phyloP scores from a whole-genome alignment of 2,113 vertebrate genomes.

The Corydoras sp. region DNA sequence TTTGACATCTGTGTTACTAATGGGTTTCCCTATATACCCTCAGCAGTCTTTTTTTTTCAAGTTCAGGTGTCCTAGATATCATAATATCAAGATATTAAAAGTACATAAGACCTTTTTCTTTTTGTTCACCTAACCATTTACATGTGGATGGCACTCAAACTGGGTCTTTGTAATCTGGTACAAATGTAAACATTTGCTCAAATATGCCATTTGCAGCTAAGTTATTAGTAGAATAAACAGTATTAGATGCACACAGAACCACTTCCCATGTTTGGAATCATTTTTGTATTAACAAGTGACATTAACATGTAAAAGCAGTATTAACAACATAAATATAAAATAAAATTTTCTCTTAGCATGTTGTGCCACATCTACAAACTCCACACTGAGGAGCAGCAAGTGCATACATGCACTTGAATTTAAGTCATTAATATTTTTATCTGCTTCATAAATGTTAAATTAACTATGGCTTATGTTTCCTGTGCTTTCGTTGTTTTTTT shows the following conservation, averaged over 20 bases:
- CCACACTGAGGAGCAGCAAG: not conserved
- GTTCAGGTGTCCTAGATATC: not conserved
- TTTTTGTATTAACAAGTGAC: not conserved
- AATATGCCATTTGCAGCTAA: not conserved
- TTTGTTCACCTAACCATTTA: no score
- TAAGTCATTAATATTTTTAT: not conserved
- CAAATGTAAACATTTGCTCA: not conserved
- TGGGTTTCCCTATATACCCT: slow-evolving; percentile 6
- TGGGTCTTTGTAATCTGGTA: no score
- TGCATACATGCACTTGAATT: not conserved
- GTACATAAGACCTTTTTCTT: no score
- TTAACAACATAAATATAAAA: no score
- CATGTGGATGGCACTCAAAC: no score
- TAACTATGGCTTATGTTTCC: no score
- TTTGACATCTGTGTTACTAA: slow-evolving; percentile 11
- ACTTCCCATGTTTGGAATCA: not conserved
- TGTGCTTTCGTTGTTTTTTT: no score
- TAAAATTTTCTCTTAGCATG: not conserved
- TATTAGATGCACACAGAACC: not conserved
- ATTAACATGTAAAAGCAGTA: no score
- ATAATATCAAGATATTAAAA: not conserved
- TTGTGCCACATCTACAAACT: not conserved
- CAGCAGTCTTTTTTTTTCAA: not conserved
- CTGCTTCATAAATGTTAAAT: not conserved
- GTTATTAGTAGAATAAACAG: not conserved